Evolutionary conservation across 2,888 invertebrate species (phyloP).

Genomic region (Andricus curvator): DNA sequence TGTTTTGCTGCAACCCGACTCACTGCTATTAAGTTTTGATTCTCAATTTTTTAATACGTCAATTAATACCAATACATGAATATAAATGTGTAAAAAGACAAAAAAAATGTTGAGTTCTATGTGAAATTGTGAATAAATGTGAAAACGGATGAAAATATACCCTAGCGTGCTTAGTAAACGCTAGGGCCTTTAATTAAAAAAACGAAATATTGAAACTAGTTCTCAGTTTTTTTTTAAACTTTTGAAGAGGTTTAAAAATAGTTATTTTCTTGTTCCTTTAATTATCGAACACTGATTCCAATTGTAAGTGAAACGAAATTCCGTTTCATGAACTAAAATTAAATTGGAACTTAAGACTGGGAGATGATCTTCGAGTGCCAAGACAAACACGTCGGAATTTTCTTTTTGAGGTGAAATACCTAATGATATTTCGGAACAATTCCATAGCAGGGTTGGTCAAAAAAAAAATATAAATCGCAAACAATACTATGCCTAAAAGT

Average conservation of each 20-base stretch:
- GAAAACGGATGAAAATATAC: too few relatives aligned
- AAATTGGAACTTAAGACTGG: neutral
- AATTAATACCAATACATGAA: too few relatives aligned
- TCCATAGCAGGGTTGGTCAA: neutral
- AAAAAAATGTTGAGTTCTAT: too few relatives aligned
- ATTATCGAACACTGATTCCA: neutral
- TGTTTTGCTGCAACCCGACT: too few relatives aligned
- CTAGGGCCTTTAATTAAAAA: too few relatives aligned
- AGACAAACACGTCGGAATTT: slow-evolving; percentile 23
- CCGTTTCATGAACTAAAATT: neutral
- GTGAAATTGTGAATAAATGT: too few relatives aligned
- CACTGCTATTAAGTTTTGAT: too few relatives aligned
- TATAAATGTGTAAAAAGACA: too few relatives aligned
- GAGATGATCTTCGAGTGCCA: slow-evolving; percentile 31
- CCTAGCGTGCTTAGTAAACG: too few relatives aligned
- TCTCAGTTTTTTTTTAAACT: neutral
- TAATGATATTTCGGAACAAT: slow-evolving; percentile 26
- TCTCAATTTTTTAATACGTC: too few relatives aligned
- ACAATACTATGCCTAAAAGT: too few relatives aligned
- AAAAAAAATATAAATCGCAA: too few relatives aligned
- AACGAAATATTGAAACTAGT: neutral
- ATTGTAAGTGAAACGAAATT: neutral
- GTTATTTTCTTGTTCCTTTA: neutral
- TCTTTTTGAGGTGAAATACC: slow-evolving; percentile 14
- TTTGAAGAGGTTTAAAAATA: neutral